Evolutionary conservation across 2,888 invertebrate genomes (phyloP).

Genomic region (Sinotaia quadrata): DNA sequence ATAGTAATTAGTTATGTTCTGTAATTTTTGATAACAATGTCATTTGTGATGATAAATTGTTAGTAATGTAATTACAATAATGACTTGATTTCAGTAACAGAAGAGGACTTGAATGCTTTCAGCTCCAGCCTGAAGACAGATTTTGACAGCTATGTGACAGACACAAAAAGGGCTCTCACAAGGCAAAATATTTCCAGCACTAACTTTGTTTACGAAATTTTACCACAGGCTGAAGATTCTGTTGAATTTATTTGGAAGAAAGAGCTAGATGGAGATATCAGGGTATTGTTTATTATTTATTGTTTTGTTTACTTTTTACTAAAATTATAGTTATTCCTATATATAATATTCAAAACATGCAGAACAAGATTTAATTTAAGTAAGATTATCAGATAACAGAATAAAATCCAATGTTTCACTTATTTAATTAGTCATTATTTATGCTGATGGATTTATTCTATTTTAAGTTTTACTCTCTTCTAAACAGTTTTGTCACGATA

Average conservation of each 20-base stretch:
- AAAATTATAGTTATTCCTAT: too few relatives aligned
- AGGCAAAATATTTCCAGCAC: conserved; percentile 39
- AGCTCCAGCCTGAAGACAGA: conserved; percentile 54
- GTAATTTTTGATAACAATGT: background rate
- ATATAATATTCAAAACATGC: too few relatives aligned
- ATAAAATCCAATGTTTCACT: too few relatives aligned
- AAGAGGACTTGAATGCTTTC: conserved; percentile 53
- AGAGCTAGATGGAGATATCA: conserved; percentile 54
- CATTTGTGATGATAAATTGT: background rate
- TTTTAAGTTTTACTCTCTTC: too few relatives aligned
- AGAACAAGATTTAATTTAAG: too few relatives aligned
- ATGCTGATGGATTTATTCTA: too few relatives aligned
- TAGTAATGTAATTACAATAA: background rate
- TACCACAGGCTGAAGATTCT: conserved; percentile 36
- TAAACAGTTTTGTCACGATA: too few relatives aligned
- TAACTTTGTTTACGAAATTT: conserved; percentile 55
- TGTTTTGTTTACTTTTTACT: too few relatives aligned
- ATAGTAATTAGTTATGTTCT: too few relatives aligned
- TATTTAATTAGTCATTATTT: too few relatives aligned
- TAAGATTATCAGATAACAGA: too few relatives aligned
- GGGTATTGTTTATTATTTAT: conserved; percentile 42
- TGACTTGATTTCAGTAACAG: conserved; percentile 48
- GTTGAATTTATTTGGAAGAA: conserved; percentile 60
- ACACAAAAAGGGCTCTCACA: conserved; percentile 61
- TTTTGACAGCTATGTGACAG: conserved; percentile 50